These are phyloP conservation scores for Eristalis pertinax DNA, from an alignment of 2,888 invertebrate genomes.

Conservation along the genomic window DNA sequence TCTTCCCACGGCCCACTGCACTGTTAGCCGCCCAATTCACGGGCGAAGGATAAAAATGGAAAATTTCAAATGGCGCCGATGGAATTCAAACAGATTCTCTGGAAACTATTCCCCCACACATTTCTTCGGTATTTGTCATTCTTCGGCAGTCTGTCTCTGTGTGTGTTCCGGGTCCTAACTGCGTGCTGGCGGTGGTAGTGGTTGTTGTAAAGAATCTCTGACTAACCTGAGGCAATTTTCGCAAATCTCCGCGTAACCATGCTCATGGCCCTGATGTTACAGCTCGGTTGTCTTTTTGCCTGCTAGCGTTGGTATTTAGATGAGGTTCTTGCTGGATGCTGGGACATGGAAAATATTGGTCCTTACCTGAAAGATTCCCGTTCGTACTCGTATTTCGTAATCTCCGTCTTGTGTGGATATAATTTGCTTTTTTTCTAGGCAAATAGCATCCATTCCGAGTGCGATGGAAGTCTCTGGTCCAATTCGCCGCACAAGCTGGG, in stretches of 20 bases:
- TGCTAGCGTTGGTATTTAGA: background rate
- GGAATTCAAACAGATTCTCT: slow-evolving; percentile 29
- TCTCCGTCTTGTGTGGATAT: too few relatives aligned
- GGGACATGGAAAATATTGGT: slow-evolving; percentile 20
- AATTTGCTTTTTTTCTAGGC: background rate
- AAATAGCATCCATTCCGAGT: background rate
- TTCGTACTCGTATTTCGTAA: background rate
- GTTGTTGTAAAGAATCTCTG: background rate
- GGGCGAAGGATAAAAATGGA: slow-evolving; percentile 42
- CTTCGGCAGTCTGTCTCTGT: background rate
- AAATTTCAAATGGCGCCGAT: slow-evolving; percentile 3
- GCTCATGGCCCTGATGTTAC: slow-evolving; percentile 9
- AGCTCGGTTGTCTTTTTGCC: background rate
- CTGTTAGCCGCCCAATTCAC: background rate
- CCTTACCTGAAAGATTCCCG: slow-evolving; percentile 4
- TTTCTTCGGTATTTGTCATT: background rate
- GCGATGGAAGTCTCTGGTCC: background rate
- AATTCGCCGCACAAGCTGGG: background rate
- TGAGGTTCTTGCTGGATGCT: background rate
- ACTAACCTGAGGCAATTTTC: slow-evolving; percentile 39
- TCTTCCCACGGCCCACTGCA: background rate
- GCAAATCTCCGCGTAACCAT: slow-evolving; percentile 21
- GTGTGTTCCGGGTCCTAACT: background rate
- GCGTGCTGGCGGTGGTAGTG: background rate
- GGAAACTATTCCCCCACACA: slow-evolving; percentile 14